A percentile compares a stretch with the other conserved stretches of the same genome.
Conservation (phyloP, 2,113 vertebrate genomes). For the Amphiprion ocellaris region DNA sequence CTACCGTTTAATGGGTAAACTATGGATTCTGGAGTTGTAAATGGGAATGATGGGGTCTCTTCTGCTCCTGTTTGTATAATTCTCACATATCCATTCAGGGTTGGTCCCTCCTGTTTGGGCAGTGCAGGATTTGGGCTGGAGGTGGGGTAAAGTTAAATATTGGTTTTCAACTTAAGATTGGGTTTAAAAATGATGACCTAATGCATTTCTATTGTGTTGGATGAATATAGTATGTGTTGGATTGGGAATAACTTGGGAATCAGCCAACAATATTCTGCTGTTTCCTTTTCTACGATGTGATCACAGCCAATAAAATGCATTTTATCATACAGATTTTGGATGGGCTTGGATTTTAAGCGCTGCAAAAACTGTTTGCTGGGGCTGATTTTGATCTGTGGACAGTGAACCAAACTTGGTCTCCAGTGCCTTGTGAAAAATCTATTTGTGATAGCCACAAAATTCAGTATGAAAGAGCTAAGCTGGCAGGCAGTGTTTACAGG, state of each 20-base stretch:
- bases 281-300: conserved; percentile 20
- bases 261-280: neutral
- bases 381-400: conserved; percentile 66
- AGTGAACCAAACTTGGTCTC: conserved; percentile 71
- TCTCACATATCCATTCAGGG: conserved; percentile 6
- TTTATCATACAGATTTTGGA: conserved; percentile 10
- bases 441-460: conserved; percentile 59
- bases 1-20: neutral
- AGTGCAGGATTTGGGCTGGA: neutral
- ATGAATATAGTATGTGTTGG: neutral
- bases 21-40: neutral
- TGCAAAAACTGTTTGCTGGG: conserved; percentile 45
- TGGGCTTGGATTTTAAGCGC: conserved; percentile 14
- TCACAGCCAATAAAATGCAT: conserved; percentile 13
- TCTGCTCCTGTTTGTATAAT: neutral
- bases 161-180: conserved; percentile 10
- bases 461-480: conserved; percentile 51
- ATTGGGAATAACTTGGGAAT: neutral
- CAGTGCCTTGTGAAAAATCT: conserved; percentile 81
- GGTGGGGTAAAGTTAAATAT: neutral
- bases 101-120: conserved; percentile 1
- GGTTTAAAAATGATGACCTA: neutral
- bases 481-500: conserved; percentile 76
- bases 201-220: conserved; percentile 11
- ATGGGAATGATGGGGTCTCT: no score